Evolutionary conservation across 2,888 invertebrate species (phyloP), one percentile per base, ranked within the genome.

Genomic region (Nematopogon swammerdamellus): DNA sequence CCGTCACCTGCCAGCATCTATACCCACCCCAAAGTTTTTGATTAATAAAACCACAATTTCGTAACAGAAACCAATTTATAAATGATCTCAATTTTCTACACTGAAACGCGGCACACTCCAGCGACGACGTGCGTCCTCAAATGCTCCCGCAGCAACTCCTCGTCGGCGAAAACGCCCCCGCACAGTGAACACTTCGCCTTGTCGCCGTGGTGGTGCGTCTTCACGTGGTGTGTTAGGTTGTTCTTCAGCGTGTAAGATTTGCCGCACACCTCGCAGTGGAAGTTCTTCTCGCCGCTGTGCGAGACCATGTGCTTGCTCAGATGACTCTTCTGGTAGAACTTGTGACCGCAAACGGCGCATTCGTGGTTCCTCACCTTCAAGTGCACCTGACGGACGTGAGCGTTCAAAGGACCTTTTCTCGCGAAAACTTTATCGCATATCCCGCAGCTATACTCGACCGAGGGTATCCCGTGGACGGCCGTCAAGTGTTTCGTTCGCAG

Each of bases 281-380:
- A 81, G 52, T 70, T 80, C 48, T 74, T 74, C 44, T 80, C 79
- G 0, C 79, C 81, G 0, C 76, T 76, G 50, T 82, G 82, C 14
- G 72, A 71, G 3, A 74, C 57, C 76, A 80, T 79, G 44, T 82
- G 82, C 14, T 77, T 67, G 0, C 73, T 70, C 1, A 82, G 61
- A 48, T 70, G 63, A 46, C 68, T 65, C 50, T 70, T 74, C 0
- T 80, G 79, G 51, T 72, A 77, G 58, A 77, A 79, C 42, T 67
- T 54, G 5, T 63, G 63, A 50, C 63, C 63, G 48, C 76, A 76
- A 1, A 70, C 52, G 0, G 54, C 53, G 52, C 76, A 75, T 48
- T 71, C 70, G 2, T 69, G 62, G 51, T 73, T 74, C 19, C 67
- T 59, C 49, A 75, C 76, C 53, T 72, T 72, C 48, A 72, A 56